Conservation (phyloP, 1,140 invertebrate species). For the Tenebrio molitor region DNA sequence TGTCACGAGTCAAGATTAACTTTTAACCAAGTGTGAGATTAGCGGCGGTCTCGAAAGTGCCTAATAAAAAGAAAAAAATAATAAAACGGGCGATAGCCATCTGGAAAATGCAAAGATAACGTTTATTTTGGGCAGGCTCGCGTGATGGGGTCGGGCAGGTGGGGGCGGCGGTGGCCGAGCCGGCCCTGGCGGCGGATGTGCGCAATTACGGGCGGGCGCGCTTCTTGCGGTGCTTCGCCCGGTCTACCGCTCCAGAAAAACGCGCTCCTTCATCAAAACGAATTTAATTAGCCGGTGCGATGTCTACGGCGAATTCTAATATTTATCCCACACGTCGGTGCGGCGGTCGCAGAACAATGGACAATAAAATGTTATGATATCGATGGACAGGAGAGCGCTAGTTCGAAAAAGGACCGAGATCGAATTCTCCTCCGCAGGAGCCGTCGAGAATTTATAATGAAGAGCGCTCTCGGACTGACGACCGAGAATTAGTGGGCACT, state of each 20-base stretch:
- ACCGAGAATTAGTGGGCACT: conserved; percentile 47
- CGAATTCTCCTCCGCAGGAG: conserved; percentile 43
- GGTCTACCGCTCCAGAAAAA: conserved; percentile 24
- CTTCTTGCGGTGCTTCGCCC: conserved; percentile 25
- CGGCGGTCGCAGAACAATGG: conserved; percentile 50
- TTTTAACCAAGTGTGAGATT: conserved; percentile 33
- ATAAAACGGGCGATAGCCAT: conserved; percentile 15
- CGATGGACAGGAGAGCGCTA: conserved; percentile 28
- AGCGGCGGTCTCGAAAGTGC: neutral
- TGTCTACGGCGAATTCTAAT: conserved; percentile 31
- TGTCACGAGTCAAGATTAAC: conserved; percentile 12
- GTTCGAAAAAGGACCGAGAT: conserved; percentile 41
- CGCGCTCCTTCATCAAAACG: conserved; percentile 16
- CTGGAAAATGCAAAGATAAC: neutral
- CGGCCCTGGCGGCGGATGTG: conserved; percentile 19
- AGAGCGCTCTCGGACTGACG: conserved; percentile 35
- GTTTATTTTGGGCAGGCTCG: conserved; percentile 23
- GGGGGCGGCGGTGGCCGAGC: neutral
- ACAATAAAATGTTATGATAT: conserved; percentile 57
- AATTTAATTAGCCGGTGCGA: conserved; percentile 27
- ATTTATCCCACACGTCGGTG: conserved; percentile 20
- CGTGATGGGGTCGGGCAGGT: conserved; percentile 14
- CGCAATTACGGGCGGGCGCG: conserved; percentile 9
- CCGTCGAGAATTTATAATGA: conserved; percentile 48
- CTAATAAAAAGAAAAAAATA: conserved; percentile 1